These are phyloP conservation scores for Equus quagga DNA, from an alignment of 2,113 vertebrate genomes.

Conservation along the genomic window DNA sequence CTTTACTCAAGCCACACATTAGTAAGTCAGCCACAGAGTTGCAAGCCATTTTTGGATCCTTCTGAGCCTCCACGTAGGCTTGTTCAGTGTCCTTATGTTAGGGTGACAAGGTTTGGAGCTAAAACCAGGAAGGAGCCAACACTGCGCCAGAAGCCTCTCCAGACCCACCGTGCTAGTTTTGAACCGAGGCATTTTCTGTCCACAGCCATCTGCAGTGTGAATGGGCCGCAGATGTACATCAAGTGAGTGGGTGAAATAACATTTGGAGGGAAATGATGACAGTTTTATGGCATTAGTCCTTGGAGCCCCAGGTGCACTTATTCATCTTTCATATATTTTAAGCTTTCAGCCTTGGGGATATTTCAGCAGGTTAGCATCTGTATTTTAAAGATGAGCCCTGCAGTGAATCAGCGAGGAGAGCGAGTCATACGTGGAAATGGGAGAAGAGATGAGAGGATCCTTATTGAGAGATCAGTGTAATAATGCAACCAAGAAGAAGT, in stretches of 20 bases:
- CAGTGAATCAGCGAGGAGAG: constrained; percentile 54
- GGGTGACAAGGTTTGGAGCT: constrained; percentile 31
- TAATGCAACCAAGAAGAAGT: not conserved
- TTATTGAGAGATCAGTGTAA: not conserved
- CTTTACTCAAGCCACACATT: not conserved
- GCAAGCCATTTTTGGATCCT: not conserved
- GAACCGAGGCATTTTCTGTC: constrained; percentile 61
- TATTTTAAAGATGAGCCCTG: constrained; percentile 47
- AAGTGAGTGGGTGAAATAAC: constrained; percentile 67
- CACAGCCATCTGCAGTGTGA: constrained; percentile 66
- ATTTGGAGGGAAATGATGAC: constrained; percentile 54
- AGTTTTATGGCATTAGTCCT: constrained; percentile 58
- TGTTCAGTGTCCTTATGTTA: constrained; percentile 49
- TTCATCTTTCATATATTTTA: constrained; percentile 61
- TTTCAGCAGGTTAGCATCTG: constrained; percentile 58
- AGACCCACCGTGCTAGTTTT: constrained; percentile 39
- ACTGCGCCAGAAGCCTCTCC: not conserved
- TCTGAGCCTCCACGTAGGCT: not conserved
- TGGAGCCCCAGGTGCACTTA: constrained; percentile 60
- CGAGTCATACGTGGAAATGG: not conserved
- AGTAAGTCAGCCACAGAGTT: not conserved
- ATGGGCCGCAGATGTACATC: constrained; percentile 60
- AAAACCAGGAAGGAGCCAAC: not conserved
- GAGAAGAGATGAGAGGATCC: not conserved
- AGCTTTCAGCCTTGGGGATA: constrained; percentile 59